A percentile compares a stretch with the other conserved stretches of the same genome.
phyloP scores from a whole-genome alignment of 2,113 vertebrate genomes.

The Chaetura pelagica region DNA sequence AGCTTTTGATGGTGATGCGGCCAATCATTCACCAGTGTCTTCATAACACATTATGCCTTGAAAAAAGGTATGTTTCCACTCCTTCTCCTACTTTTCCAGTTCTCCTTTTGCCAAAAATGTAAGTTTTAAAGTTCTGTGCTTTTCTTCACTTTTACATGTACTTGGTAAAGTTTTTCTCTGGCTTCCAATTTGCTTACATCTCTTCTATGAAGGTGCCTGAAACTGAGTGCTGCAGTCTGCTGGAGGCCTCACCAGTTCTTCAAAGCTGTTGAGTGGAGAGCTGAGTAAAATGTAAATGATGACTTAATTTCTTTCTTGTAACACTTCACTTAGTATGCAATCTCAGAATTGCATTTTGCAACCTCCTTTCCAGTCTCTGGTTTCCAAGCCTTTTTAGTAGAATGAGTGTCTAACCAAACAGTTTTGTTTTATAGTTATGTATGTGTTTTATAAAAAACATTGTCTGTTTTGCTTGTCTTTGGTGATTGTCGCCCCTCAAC shows the following conservation, averaged over 20 bases:
- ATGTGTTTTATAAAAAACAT: neutral
- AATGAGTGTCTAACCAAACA: neutral
- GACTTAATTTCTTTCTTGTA: neutral
- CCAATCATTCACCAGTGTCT: neutral
- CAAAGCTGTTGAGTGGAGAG: neutral
- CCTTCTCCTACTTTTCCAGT: neutral
- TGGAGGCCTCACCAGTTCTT: neutral
- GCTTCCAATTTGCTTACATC: neutral
- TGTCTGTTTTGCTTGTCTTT: neutral
- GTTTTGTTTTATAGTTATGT: neutral
- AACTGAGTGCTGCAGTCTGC: neutral
- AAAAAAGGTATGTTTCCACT: neutral
- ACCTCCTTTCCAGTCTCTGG: neutral
- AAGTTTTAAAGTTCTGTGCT: neutral
- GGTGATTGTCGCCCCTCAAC: neutral
- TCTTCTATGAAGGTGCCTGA: neutral
- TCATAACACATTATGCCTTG: neutral
- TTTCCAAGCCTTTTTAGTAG: neutral
- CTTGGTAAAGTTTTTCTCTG: neutral
- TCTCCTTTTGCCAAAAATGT: neutral
- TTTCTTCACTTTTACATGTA: neutral
- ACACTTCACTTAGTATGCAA: neutral
- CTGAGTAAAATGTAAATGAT: neutral
- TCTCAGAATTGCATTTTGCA: neutral
- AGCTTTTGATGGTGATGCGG: neutral